These are phyloP conservation scores for Chlorocebus sabaeus DNA, from an alignment of 2,113 vertebrate genomes.

Conservation along the genomic window DNA sequence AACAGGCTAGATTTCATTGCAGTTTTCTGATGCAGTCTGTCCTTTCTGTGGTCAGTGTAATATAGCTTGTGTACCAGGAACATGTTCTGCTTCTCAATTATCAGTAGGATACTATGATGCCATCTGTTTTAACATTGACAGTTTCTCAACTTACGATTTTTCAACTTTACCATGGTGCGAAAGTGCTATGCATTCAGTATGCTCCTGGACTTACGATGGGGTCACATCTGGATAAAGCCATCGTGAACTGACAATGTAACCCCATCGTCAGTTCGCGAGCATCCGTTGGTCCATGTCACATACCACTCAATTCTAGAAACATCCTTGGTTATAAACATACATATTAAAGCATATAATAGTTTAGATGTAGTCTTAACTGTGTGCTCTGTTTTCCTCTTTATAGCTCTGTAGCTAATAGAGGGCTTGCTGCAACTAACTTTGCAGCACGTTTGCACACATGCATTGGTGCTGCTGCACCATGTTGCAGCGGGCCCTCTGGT, in stretches of 20 bases:
- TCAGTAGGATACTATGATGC: rapidly evolving
- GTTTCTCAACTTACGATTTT: neutral
- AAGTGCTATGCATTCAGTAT: neutral
- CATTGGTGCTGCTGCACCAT: rapidly evolving
- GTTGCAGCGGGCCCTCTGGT: neutral
- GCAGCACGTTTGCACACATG: rapidly evolving
- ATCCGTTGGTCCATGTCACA: neutral
- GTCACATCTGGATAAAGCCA: neutral
- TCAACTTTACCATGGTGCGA: neutral
- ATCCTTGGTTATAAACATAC: rapidly evolving
- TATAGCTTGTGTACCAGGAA: rapidly evolving
- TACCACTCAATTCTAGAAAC: neutral
- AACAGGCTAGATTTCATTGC: rapidly evolving
- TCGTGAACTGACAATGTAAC: neutral
- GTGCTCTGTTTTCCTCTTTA: neutral
- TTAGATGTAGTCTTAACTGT: rapidly evolving
- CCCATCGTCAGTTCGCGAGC: neutral
- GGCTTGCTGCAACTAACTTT: rapidly evolving
- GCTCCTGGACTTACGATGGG: neutral
- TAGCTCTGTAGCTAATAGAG: neutral
- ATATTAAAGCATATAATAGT: rapidly evolving
- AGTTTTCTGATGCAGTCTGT: neutral
- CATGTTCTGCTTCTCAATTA: neutral
- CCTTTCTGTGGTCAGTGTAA: rapidly evolving
- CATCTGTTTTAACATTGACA: neutral